phyloP scores from a whole-genome alignment of 2,113 vertebrate species.

The Tretioscincus oriximinensis region DNA sequence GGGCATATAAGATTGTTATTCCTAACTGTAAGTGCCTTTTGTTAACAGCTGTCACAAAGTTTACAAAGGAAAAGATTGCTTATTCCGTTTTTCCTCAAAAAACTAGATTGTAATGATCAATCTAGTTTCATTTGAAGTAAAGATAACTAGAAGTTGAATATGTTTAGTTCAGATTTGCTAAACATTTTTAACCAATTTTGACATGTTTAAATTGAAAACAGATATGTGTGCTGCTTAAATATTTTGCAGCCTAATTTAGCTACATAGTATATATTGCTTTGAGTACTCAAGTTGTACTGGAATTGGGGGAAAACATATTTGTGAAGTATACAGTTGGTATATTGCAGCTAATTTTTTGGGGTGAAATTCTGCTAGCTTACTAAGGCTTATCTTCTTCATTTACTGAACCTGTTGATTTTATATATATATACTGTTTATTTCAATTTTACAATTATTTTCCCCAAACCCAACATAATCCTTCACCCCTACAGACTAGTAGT shows the following conservation, averaged over 20 bases:
- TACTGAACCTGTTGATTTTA: neutral
- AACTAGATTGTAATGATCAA: no score
- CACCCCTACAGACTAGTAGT: no score
- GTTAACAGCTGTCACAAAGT: no score
- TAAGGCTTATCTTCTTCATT: no score
- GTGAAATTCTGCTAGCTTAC: neutral
- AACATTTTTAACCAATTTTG: neutral
- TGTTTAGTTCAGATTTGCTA: neutral
- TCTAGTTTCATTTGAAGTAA: neutral
- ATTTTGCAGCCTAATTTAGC: neutral
- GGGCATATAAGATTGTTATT: no score
- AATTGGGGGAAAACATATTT: neutral
- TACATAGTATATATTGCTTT: neutral
- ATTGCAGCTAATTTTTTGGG: neutral
- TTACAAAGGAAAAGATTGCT: neutral
- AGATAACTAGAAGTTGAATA: neutral
- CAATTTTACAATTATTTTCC: no score
- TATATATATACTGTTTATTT: no score
- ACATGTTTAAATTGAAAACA: neutral
- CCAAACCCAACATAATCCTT: no score
- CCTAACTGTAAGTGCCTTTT: no score
- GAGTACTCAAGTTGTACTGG: neutral
- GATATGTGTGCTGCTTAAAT: neutral
- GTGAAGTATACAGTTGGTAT: neutral
- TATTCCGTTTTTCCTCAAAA: neutral